A percentile compares a stretch with the other conserved stretches of the same genome.
These are phyloP conservation scores for Rambutsinella grinnellia DNA, from an alignment of 2,888 invertebrate species.

Conservation along the genomic window DNA sequence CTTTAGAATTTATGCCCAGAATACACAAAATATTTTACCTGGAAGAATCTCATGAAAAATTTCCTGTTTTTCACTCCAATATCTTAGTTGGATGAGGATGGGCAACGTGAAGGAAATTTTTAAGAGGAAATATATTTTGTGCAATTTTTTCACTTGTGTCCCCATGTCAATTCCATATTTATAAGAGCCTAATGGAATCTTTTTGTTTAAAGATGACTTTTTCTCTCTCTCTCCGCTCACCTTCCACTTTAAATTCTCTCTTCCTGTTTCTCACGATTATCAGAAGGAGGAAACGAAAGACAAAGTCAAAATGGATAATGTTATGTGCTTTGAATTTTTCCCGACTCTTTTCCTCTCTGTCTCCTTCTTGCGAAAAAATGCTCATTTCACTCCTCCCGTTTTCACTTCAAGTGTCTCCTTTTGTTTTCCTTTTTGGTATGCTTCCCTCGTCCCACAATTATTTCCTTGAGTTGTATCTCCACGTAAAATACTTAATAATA, in stretches of 20 bases:
- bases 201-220: too few relatives aligned
- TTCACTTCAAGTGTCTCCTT: conserved; percentile 15
- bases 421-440: conserved; percentile 53
- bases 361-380: not conserved
- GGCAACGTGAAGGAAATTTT: too few relatives aligned
- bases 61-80: too few relatives aligned
- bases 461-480: conserved; percentile 58
- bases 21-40: too few relatives aligned
- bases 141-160: too few relatives aligned
- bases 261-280: not conserved
- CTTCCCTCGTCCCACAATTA: conserved; percentile 66
- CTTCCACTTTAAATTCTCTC: conserved; percentile 1
- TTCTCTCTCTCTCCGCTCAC: too few relatives aligned
- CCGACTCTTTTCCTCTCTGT: not conserved
- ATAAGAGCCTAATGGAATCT: too few relatives aligned
- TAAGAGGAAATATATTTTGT: too few relatives aligned
- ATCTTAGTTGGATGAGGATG: too few relatives aligned
- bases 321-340: not conserved
- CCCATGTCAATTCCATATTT: too few relatives aligned
- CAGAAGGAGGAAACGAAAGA: not conserved
- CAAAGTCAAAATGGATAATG: not conserved
- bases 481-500: not conserved
- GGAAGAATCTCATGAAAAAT: too few relatives aligned
- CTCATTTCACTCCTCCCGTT: not conserved
- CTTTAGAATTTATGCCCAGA: too few relatives aligned